Conservation (phyloP, 2,888 invertebrate genomes). For the Luperina nickerlii region DNA sequence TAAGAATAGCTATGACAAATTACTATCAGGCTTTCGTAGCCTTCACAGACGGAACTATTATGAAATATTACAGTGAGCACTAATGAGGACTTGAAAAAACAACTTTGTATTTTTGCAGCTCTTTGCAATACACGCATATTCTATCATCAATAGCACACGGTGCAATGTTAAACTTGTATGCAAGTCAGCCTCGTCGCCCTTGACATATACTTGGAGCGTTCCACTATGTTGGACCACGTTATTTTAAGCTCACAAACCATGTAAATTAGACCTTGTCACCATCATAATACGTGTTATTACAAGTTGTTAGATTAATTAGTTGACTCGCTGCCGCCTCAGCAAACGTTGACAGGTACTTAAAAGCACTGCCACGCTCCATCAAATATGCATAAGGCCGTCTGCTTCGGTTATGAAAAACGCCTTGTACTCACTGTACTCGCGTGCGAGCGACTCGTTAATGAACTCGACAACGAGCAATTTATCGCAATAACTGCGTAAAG, state of each 20-base stretch:
- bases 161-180: constrained; percentile 73
- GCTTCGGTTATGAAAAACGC: constrained; percentile 79
- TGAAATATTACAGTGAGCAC: constrained; percentile 32
- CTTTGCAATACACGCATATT: constrained; percentile 44
- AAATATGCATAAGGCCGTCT: constrained; percentile 82
- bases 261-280: constrained; percentile 65
- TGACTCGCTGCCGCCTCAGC: constrained; percentile 68
- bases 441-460: constrained; percentile 72
- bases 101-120: constrained; percentile 57
- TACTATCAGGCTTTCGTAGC: constrained; percentile 13
- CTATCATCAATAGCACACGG: constrained; percentile 63
- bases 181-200: constrained; percentile 77
- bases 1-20: constrained; percentile 30
- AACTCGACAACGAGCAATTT: constrained; percentile 69
- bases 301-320: constrained; percentile 65
- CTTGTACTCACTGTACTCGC: constrained; percentile 74
- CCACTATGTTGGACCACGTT: constrained; percentile 55
- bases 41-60: constrained; percentile 34
- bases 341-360: constrained; percentile 75
- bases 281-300: constrained; percentile 65
- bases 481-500: constrained; percentile 63
- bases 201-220: constrained; percentile 78
- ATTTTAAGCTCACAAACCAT: constrained; percentile 40
- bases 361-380: constrained; percentile 75
- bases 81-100: constrained; percentile 39